These are phyloP conservation scores for Psilanteris sp. DNA, from an alignment of 1,140 invertebrate species.

Conservation along the genomic window DNA sequence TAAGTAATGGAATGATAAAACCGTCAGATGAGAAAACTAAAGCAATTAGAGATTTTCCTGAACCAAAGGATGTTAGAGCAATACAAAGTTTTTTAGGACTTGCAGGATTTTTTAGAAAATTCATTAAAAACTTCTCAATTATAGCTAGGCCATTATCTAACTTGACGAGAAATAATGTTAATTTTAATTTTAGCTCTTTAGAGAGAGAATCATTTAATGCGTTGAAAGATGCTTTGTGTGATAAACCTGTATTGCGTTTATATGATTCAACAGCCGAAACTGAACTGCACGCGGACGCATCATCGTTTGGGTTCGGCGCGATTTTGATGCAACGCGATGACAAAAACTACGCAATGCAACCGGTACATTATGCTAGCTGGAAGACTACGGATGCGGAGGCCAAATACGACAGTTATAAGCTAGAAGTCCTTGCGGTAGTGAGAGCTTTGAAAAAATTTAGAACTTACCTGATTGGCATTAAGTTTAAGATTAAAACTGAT, in stretches of 20 bases:
- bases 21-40: too few species aligned
- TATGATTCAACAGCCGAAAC: conserved; percentile 11
- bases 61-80: background rate
- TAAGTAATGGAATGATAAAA: background rate
- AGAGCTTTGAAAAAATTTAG: background rate
- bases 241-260: conserved; percentile 3
- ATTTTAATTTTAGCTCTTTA: background rate
- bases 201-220: background rate
- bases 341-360: conserved; percentile 3
- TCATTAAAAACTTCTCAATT: background rate
- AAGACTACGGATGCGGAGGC: conserved; percentile 1
- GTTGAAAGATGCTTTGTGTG: conserved; percentile 3
- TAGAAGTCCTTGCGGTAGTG: background rate
- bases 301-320: conserved; percentile 4
- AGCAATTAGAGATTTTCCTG: background rate
- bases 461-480: background rate
- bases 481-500: background rate
- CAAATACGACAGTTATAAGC: conserved; percentile 1
- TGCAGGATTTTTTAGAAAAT: conserved; percentile 10
- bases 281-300: conserved; percentile 19
- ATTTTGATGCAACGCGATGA: conserved; percentile 5
- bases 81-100: background rate
- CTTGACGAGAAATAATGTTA: background rate
- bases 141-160: conserved; percentile 5
- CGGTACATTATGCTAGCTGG: background rate